Evolutionary conservation across 2,113 vertebrate species (phyloP).

Genomic region (Carassius gibelio): DNA sequence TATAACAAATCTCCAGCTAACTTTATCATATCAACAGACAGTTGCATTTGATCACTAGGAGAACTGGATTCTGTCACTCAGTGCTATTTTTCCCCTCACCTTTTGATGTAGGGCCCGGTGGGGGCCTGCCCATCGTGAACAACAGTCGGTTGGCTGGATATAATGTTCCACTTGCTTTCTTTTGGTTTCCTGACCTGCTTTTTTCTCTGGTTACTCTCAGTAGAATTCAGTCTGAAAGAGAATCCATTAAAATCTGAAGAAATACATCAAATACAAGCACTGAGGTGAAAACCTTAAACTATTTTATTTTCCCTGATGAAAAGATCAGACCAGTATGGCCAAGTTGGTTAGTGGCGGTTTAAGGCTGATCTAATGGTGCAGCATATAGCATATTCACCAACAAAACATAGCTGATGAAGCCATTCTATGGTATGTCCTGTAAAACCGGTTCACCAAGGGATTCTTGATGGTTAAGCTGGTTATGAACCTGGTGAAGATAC

Average conservation of each 20-base stretch:
- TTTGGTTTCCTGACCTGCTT: slow-evolving; percentile 81
- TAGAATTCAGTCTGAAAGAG: slow-evolving; percentile 80
- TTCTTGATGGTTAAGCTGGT: too few relatives aligned
- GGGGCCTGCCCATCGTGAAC: slow-evolving; percentile 64
- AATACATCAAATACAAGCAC: neutral
- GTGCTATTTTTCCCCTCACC: slow-evolving; percentile 62
- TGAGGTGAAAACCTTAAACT: neutral
- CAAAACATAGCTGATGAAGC: too few relatives aligned
- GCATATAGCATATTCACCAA: too few relatives aligned
- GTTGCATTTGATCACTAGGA: neutral
- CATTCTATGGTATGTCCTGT: too few relatives aligned
- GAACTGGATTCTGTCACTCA: neutral
- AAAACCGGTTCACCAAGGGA: too few relatives aligned
- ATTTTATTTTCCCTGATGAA: too few relatives aligned
- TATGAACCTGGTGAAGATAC: too few relatives aligned
- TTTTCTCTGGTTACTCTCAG: slow-evolving; percentile 83
- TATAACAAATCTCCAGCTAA: neutral
- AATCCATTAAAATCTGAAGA: neutral
- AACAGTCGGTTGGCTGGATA: slow-evolving; percentile 81
- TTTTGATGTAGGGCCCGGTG: slow-evolving; percentile 78
- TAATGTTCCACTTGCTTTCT: slow-evolving; percentile 57
- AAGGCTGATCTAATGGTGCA: too few relatives aligned
- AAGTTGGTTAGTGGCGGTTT: too few relatives aligned
- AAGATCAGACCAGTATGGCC: too few relatives aligned
- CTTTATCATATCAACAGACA: neutral